These are phyloP conservation scores for Poecilia velifera DNA, from an alignment of 2,797 vertebrate species.

Conservation along the genomic window DNA sequence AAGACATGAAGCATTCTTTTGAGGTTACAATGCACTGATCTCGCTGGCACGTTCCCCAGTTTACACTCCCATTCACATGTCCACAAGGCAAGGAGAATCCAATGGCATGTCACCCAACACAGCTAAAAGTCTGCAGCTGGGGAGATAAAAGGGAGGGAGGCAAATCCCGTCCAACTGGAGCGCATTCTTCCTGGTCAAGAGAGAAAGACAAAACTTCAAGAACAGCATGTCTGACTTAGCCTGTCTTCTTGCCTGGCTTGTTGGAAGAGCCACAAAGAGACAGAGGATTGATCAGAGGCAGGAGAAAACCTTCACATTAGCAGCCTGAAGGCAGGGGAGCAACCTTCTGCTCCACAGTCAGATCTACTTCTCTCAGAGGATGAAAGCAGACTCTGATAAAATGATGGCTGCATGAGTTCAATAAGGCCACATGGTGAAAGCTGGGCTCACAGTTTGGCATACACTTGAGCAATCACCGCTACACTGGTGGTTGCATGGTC, in stretches of 20 bases:
- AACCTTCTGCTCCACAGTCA: conserved; percentile 59
- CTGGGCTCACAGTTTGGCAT: conserved; percentile 47
- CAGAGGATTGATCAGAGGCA: conserved; percentile 63
- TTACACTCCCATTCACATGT: conserved; percentile 49
- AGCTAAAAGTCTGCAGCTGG: conserved; percentile 58
- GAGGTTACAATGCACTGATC: conserved; percentile 55
- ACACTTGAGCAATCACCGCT: conserved; percentile 14
- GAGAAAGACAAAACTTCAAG: conserved; percentile 61
- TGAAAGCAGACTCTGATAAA: conserved; percentile 58
- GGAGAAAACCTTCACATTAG: conserved; percentile 58
- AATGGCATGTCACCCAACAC: conserved; percentile 56
- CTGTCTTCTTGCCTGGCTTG: conserved; percentile 60
- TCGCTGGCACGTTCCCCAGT: conserved; percentile 34
- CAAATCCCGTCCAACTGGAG: conserved; percentile 70
- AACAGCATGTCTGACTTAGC: conserved; percentile 69
- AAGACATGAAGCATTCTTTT: conserved; percentile 55
- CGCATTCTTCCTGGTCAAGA: conserved; percentile 61
- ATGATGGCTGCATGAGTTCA: conserved; percentile 50
- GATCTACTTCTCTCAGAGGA: conserved; percentile 54
- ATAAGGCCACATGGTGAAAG: conserved; percentile 44
- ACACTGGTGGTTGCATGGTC: conserved; percentile 26
- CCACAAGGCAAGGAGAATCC: conserved; percentile 46
- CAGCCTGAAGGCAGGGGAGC: conserved; percentile 59
- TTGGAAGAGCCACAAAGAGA: conserved; percentile 74
- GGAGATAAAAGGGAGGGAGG: conserved; percentile 66